Evolutionary conservation across 2,888 invertebrate genomes (phyloP).

Genomic region (Ophion obscuratus): DNA sequence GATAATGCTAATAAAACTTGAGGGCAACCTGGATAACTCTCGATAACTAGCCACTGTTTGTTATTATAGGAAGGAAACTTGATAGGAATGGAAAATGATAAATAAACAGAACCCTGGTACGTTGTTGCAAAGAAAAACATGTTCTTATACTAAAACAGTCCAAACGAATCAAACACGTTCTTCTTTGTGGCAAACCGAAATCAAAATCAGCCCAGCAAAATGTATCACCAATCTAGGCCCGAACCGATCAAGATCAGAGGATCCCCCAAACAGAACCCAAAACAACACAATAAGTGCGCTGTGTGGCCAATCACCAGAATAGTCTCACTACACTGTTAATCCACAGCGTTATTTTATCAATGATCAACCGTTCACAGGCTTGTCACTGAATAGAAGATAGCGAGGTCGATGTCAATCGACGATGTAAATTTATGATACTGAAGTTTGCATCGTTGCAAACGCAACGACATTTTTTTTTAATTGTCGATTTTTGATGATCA

Average conservation of each 20-base stretch:
- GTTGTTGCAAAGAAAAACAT: neutral
- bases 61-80: no score
- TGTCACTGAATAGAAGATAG: neutral
- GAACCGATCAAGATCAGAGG: neutral
- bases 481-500: no score
- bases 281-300: neutral
- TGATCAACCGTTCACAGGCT: neutral
- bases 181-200: neutral
- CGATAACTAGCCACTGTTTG: no score
- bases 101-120: neutral
- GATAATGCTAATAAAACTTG: no score
- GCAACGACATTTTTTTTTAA: no score
- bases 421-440: constrained; percentile 27
- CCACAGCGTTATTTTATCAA: neutral
- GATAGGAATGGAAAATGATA: no score
- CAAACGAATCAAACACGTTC: neutral
- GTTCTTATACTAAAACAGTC: neutral
- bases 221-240: neutral
- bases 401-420: constrained; percentile 31
- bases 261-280: no score
- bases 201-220: neutral
- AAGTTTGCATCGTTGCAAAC: no score
- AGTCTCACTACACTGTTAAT: neutral
- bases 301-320: neutral
- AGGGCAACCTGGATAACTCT: no score